Evolutionary conservation across 1,140 invertebrate genomes (phyloP).

Genomic region (Microvelia longipes): DNA sequence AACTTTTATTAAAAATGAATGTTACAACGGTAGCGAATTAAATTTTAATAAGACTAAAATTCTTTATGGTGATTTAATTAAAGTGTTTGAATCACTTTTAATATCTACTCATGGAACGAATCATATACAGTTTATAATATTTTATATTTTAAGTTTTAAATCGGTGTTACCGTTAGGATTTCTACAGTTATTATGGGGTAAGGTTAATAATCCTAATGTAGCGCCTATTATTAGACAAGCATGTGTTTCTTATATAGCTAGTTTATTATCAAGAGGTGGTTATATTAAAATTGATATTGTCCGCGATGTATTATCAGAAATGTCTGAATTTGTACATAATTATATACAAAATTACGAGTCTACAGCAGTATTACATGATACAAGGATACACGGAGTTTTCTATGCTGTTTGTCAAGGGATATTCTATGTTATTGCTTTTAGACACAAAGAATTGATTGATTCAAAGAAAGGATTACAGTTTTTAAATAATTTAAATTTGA

Average conservation of each 20-base stretch:
- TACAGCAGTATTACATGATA: constrained; percentile 33
- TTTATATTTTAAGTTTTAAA: constrained; percentile 51
- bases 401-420: constrained; percentile 77
- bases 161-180: constrained; percentile 47
- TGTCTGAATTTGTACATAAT: constrained; percentile 53
- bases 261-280: constrained; percentile 51
- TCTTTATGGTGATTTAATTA: not conserved
- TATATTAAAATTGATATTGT: constrained; percentile 52
- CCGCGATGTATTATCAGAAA: constrained; percentile 42
- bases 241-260: constrained; percentile 55
- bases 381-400: constrained; percentile 64
- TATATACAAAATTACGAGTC: constrained; percentile 50
- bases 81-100: constrained; percentile 53
- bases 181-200: constrained; percentile 56
- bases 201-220: constrained; percentile 47
- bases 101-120: constrained; percentile 53
- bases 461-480: constrained; percentile 56
- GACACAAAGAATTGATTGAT: constrained; percentile 63
- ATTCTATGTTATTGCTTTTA: constrained; percentile 79
- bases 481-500: constrained; percentile 62
- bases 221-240: constrained; percentile 48
- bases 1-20: not conserved
- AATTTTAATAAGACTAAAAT: not conserved
- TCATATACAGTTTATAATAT: constrained; percentile 65
- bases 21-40: not conserved